Conservation (phyloP, 2,113 vertebrate species). For the Microcebus lehilahytsara region DNA sequence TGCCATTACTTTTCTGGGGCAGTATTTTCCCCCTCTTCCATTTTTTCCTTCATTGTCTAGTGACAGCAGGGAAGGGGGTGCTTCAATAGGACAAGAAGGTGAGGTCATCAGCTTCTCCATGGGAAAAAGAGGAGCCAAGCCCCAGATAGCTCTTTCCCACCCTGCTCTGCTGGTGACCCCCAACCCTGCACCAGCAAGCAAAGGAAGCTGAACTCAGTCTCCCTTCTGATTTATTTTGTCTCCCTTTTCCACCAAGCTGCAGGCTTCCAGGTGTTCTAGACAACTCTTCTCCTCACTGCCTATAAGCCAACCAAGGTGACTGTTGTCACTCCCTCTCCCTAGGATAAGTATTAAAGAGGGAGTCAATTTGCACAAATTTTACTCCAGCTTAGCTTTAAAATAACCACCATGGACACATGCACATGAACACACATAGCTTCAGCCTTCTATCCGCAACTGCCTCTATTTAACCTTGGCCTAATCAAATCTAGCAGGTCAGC, state of each 20-base stretch:
- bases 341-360: neutral
- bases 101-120: neutral
- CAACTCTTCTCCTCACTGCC: neutral
- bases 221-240: neutral
- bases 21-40: neutral
- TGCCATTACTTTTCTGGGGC: neutral
- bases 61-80: neutral
- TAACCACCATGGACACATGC: accelerated
- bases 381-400: neutral
- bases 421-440: neutral
- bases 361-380: neutral
- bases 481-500: neutral
- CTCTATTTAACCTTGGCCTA: neutral
- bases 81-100: neutral
- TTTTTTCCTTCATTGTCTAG: neutral
- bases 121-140: neutral
- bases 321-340: neutral
- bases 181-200: neutral
- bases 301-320: neutral
- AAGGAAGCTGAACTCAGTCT: neutral
- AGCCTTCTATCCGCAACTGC: neutral
- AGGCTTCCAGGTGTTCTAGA: neutral
- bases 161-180: neutral
- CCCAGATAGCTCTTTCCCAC: neutral
- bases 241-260: neutral